Base-by-base conservation (phyloP, 2,888 invertebrate species). In the Mythimna impura region DNA sequence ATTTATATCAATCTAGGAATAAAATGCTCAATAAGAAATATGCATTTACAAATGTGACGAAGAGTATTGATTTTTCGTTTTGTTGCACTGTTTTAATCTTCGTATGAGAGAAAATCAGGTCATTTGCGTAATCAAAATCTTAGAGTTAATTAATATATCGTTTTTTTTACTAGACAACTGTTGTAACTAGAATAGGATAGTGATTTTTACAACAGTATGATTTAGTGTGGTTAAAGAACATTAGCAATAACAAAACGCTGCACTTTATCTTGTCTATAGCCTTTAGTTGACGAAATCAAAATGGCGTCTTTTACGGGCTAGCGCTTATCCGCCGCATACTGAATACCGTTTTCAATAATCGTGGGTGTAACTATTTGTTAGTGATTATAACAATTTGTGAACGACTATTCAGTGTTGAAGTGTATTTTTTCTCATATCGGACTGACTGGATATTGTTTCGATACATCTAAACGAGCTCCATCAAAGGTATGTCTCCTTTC, bases 271-370 rank as follows among this genome's bases (percentile, higher is more conserved):
- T 94, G 93, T 95, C 94, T 94, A 87, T 93, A 87, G 90, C 80
- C 86, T 88, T 91, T 94, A 95, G 95, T 96, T 94, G 96, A 96
- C 95, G 96, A 96, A 95, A 96, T 96, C 96, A 96, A 96, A 96
- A 96, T 96, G 96, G 96, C 96, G 95, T 94, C 94, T 93, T 93
- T 94, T 93, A 93, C 92, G 92, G 92, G 90, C 91, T 95, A 94
- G 94, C 92, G 93, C 93, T 91, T 93, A 94, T 94, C 93, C 90
- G 94, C 95, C 94, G 95, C 92, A 93, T 91, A 86, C 90, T 90
- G 89, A 86, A 87, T 87, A 88, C 88, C 86, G 90, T 91, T 92
- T 91, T 88, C 82, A 86, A 87, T 87, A 87, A 89, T 89, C 89
- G 90, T 89, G 92, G 86, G 91, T 91, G 92, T 87, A 89, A 87